These are phyloP conservation scores for Chloropsis cyanopogon DNA, from an alignment of 2,113 vertebrate genomes.

Conservation along the genomic window DNA sequence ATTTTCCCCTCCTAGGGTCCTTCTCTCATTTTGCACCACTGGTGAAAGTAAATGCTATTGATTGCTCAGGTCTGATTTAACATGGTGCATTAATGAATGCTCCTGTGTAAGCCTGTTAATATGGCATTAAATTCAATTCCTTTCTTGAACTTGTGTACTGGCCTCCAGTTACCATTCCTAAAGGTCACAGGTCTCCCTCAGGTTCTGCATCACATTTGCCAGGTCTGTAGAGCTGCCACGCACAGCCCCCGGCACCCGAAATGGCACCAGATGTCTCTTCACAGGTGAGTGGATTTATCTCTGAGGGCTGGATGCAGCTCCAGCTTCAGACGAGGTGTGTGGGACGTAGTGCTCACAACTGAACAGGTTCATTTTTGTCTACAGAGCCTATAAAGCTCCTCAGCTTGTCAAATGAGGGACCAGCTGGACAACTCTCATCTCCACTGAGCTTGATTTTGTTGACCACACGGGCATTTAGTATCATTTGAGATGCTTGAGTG, in stretches of 20 bases:
- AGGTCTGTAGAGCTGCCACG: neutral
- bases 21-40: neutral
- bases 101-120: neutral
- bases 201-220: neutral
- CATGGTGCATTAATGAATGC: neutral
- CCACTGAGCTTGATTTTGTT: accelerated
- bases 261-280: neutral
- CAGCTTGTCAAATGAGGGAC: neutral
- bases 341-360: neutral
- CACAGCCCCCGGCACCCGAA: neutral
- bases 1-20: neutral
- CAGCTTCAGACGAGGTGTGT: neutral
- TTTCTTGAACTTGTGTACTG: neutral
- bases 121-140: neutral
- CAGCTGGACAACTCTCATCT: neutral
- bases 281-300: neutral
- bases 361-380: neutral
- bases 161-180: neutral
- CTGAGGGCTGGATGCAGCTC: neutral
- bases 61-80: neutral
- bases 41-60: neutral
- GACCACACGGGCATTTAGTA: neutral
- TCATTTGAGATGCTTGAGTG: neutral
- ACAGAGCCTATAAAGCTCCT: neutral
- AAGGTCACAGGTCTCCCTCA: constrained; percentile 23